Conservation (phyloP, 2,797 vertebrate genomes). For the Setipinna tenuifilis region DNA sequence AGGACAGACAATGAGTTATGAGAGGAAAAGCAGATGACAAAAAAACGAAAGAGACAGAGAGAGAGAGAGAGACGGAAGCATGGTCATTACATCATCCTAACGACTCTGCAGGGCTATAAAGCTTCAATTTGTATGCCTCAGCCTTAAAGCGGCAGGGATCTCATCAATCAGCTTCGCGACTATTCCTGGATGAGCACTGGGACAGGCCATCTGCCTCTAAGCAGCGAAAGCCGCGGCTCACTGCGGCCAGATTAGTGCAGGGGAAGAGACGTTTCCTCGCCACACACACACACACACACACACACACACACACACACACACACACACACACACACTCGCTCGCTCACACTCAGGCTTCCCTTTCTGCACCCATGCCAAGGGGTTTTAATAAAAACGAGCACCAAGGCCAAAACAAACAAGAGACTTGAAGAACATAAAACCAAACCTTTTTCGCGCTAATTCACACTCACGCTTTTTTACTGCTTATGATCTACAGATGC, state of each 20-base stretch:
- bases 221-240: slow-evolving; percentile 55
- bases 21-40: not conserved
- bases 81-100: slow-evolving; percentile 54
- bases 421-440: not conserved
- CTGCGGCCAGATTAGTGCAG: slow-evolving; percentile 34
- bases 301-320: slow-evolving; percentile 43
- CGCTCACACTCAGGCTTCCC: not conserved
- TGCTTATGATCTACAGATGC: not conserved
- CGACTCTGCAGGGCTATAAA: slow-evolving; percentile 45
- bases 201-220: slow-evolving; percentile 60
- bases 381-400: not conserved
- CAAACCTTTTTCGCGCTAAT: not conserved
- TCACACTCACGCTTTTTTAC: not conserved
- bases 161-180: slow-evolving; percentile 62
- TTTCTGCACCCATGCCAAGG: not conserved
- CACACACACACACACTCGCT: slow-evolving; percentile 34
- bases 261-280: not conserved
- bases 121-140: slow-evolving; percentile 52
- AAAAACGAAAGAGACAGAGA: slow-evolving; percentile 22
- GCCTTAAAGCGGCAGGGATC: slow-evolving; percentile 42
- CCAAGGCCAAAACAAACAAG: not conserved
- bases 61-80: not conserved
- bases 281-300: slow-evolving; percentile 37
- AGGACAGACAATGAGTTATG: slow-evolving; percentile 26
- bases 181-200: slow-evolving; percentile 63